Evolutionary conservation across 2,888 invertebrate genomes (phyloP), one percentile per base, ranked within the genome.

Genomic region (Hydriomena furcata): DNA sequence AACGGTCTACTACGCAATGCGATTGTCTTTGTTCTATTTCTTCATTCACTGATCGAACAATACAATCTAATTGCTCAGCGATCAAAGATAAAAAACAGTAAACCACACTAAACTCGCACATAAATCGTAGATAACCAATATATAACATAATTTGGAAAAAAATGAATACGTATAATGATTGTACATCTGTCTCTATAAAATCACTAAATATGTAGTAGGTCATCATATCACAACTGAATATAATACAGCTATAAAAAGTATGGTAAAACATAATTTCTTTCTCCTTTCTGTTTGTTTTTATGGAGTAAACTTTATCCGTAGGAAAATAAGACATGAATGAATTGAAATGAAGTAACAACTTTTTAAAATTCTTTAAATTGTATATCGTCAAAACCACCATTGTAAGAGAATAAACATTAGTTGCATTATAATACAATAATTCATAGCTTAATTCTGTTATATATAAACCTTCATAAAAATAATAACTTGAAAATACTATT

Each of bases 11-110:
- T 17, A 17, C 17, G 7, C 20, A 13, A 17, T 17, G 2, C 4
- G 17, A 5, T 20, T 4, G 21, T 8, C 6, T 32, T 7, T 2
- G 10, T 7, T 38, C 4, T 13, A 46, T 8, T 47, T 52, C 43
- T 5, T 10, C 10, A 8, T 43, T 31, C 1, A 55, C 41, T 1
- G 52, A 48, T 35, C 38, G 4, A 49, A 7, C 20, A 12, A 48
- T 41, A 36, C 48, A 41, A 13, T 7, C 28, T 5, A 48, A 35
- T 17, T 35, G 10, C 7, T 46, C 38, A 20, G 38, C 17, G 7
- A 38, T 25, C n/a, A 38, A 25, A n/a, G 17, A 20, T 4, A 46
- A 10, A 38, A 46, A 38, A 32, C 25, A 38, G 10, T 46, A 25
- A 31, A 46, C 8, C 5, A 25, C 31, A 3, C 7, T 8, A 11